Base-by-base conservation (phyloP, 37 sponge, comb jelly and placozoan species). In the Haliclona indistincta region DNA sequence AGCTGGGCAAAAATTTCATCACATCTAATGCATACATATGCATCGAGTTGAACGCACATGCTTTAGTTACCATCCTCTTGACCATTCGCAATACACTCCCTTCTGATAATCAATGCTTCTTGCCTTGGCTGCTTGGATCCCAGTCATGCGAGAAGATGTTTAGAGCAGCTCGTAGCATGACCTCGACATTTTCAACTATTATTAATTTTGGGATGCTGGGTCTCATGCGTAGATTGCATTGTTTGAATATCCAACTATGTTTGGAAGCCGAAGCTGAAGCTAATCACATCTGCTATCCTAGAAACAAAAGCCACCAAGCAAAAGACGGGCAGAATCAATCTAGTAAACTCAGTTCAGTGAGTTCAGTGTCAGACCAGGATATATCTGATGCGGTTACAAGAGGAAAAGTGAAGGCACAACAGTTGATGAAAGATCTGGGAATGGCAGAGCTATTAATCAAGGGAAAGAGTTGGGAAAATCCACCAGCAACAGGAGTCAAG, bases 1-100 rank as follows among this genome's bases (percentile, higher is more conserved):
- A 32, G 25, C 15, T 73, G 38, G 35, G 23, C 36, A 32, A 47
- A 7, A 73, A 73, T 35, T 73, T 73, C 35, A 73, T 73, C 51
- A 73, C 73, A 6, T 54, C 35, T 5, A 73, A 73, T 73, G 55
- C 56, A 4, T 73, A 54, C 38, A 28, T 54, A 6, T 73, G 58
- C 38, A 26, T 67, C 49, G 79, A 78, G 42, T 67, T 78, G 6
- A 78, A 78, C 67, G 79, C 79, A n/a, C 79, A 78, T 78, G 55
- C 79, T 4, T 15, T 78, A 10, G 32, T 78, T 15, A 19, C n/a
- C 13, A 34, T 52, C 40, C 23, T 78, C 8, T 3, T 67, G 41
- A 11, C 23, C 25, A 23, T 69, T 11, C 33, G 70, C 26, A n/a
- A 69, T 5, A 67, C 32, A 23, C 4, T 2, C 28, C 35, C 4